Percentiles rank a stretch among this genome's conserved stretches.
These are phyloP conservation scores for Malacoraja senta DNA, from an alignment of 2,797 vertebrate species.

Conservation along the genomic window DNA sequence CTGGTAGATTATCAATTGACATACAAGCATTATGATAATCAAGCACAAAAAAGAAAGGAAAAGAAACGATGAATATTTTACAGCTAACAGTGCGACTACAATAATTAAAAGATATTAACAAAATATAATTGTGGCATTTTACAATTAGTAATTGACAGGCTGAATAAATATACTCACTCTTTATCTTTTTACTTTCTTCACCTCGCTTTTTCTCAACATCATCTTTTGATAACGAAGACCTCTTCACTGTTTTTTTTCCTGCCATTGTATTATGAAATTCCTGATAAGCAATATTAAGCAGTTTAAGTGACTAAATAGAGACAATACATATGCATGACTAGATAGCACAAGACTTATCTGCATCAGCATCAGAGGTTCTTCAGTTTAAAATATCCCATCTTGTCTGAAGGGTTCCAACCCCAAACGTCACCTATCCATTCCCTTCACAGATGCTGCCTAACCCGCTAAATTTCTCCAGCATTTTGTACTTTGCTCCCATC, in stretches of 20 bases:
- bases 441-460: too few species aligned
- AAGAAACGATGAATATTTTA: conserved; percentile 11
- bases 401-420: too few species aligned
- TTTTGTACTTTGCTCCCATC: too few species aligned
- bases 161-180: conserved; percentile 52
- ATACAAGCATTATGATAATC: background rate
- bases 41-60: background rate
- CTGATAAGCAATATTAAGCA: background rate
- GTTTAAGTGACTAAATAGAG: background rate
- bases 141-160: background rate
- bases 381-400: background rate
- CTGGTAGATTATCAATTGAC: background rate
- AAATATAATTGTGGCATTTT: background rate
- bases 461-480: too few species aligned
- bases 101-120: background rate
- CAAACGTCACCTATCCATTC: too few species aligned
- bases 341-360: background rate
- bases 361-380: background rate
- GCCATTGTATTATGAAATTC: conserved; percentile 59
- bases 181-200: conserved; percentile 58
- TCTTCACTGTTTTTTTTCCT: conserved; percentile 69
- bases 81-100: background rate
- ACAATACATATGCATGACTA: background rate
- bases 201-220: conserved; percentile 48
- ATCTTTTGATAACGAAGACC: conserved; percentile 41